Base-by-base conservation (phyloP, 2,797 vertebrate species). In the Anas bahamensis region DNA sequence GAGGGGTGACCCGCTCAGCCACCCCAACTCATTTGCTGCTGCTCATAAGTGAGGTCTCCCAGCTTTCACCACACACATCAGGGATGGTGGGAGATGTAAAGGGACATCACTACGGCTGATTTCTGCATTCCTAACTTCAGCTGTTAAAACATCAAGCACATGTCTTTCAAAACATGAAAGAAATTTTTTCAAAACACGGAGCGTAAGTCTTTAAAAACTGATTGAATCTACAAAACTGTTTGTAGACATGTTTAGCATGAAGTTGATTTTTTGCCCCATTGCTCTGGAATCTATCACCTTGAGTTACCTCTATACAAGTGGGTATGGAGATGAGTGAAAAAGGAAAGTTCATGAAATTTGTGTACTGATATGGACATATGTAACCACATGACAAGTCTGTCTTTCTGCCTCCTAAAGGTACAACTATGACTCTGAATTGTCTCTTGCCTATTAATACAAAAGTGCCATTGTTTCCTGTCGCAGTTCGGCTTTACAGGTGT, bases 401-500 rank as follows among this genome's bases (percentile, higher is more conserved):
- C n/a, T 17, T 88, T 84, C 68, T 86, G 68, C 61, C 19, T 93
- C 26, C 35, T 83, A 42, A 83, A 69, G 35, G 83, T 83, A 52
- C 71, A 74, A 75, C 19, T 24, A 5, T 31, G 59, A 18, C 63
- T 74, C 52, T 53, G 48, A 84, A 77, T 82, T 76, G 13, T 84
- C 83, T 88, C 41, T 84, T 82, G 77, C 56, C 74, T 65, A 1
- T 71, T 82, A 56, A 42, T 55, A 84, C 48, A 80, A 42, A 95
- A 89, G 71, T 93, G 68, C 55, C 69, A 69, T 68, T 92, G 79
- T 89, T 92, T 66, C 71, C 57, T 79, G 39, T 52, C 65, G 41
- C 57, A 59, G 48, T 69, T 52, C 60, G 74, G 59, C 31, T 91
- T 89, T 96, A 92, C 95, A 95, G 96, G 93, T 97, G 95, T 83